Conservation (phyloP, 2,797 vertebrate genomes). For the Stomatorhinus walkeri region DNA sequence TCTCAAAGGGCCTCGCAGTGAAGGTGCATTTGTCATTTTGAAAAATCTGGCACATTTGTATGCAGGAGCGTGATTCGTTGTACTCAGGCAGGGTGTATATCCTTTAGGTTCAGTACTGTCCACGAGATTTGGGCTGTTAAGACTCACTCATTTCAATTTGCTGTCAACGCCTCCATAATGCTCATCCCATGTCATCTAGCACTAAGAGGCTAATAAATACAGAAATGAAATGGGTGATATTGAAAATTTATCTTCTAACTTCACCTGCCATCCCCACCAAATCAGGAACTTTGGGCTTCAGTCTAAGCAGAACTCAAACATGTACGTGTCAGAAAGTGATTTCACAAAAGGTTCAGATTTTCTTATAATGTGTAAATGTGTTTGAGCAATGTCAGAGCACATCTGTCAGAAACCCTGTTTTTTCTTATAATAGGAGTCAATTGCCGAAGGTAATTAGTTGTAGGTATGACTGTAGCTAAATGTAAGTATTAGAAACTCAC, state of each 20-base stretch:
- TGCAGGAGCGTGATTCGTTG: not conserved
- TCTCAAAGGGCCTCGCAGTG: not conserved
- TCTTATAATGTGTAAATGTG: not conserved
- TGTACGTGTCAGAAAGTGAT: not conserved
- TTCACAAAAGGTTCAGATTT: not conserved
- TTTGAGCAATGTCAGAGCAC: not conserved
- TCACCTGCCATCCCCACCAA: not conserved
- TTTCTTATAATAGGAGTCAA: not conserved
- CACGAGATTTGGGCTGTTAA: not conserved
- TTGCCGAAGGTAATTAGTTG: not conserved
- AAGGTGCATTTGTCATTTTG: not conserved
- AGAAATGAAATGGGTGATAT: not conserved
- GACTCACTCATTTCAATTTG: not conserved
- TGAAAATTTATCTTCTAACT: not conserved
- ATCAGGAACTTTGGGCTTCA: not conserved
- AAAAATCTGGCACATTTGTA: not conserved
- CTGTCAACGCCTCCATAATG: not conserved
- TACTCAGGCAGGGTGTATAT: not conserved
- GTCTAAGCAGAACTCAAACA: not conserved
- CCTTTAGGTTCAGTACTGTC: not conserved
- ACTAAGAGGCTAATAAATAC: not conserved
- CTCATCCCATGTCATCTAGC: not conserved
- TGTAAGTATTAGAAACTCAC: not conserved
- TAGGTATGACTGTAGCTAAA: not conserved
- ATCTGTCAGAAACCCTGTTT: not conserved